Evolutionary conservation across 2,113 vertebrate species (phyloP).

Genomic region (Callaeas wilsoni): DNA sequence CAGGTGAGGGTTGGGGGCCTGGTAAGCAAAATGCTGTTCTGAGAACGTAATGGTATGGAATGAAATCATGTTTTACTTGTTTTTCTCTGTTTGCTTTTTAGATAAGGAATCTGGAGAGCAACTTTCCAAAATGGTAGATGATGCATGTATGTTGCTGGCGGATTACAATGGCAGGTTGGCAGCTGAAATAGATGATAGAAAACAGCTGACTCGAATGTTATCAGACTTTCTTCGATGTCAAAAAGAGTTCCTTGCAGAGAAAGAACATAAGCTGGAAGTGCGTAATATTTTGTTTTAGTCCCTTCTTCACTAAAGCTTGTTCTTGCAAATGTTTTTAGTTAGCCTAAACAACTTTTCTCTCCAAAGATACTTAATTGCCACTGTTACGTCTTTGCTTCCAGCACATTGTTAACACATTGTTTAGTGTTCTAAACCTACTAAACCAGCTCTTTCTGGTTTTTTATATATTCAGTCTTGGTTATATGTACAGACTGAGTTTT

Average conservation of each 20-base stretch:
- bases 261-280: conserved; percentile 98
- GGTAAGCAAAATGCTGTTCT: neutral
- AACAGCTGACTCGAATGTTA: conserved; percentile 92
- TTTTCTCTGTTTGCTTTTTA: conserved; percentile 52
- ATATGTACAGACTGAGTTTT: neutral
- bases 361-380: neutral
- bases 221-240: conserved; percentile 93
- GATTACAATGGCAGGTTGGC: conserved; percentile 98
- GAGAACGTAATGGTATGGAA: neutral
- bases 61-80: conserved; percentile 6
- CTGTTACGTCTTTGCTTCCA: neutral
- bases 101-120: conserved; percentile 81
- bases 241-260: conserved; percentile 93
- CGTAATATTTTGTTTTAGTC: conserved; percentile 80
- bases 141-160: conserved; percentile 96
- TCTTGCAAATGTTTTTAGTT: conserved; percentile 43
- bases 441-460: neutral
- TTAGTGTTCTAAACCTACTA: neutral
- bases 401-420: neutral
- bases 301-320: conserved; percentile 37
- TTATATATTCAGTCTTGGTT: neutral
- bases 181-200: conserved; percentile 96
- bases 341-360: conserved; percentile 36
- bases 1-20: conserved; percentile 76
- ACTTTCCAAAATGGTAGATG: conserved; percentile 84